Evolutionary conservation across 2,888 invertebrate species (phyloP), one percentile per base, ranked within the genome.

Genomic region (Platycheirus rosarum): DNA sequence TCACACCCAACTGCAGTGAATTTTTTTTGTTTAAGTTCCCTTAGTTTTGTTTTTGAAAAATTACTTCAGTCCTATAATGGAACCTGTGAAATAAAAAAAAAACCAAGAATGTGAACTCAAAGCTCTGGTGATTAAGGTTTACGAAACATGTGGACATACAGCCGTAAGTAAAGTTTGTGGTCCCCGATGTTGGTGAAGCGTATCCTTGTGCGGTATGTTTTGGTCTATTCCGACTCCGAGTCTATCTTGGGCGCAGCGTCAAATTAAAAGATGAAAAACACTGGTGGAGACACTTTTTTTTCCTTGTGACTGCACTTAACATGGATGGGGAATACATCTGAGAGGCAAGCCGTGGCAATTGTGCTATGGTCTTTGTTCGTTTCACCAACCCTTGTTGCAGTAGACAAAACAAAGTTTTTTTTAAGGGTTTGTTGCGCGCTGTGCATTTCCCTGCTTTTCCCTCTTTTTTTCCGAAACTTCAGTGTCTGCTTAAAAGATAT

Each of bases 251-350:
- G 32, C 51, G 77, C 46, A 66, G 42, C 26, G 20, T 66, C 48
- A 78, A 78, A 74, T 79, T 69, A 79, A 79, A 79, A 79, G 48
- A 69, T 69, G 74, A 74, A 79, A 62, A 68, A 57, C 73, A 74
- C 48, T 62, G 48, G 49, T 48, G 57, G 44, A 42, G 73, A 74
- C 63, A 63, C 57, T 53, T 11, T 32, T 35, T 37, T n/a, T 2
- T 18, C n/a, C 16, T 5, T 16, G 1, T 5, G 16, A 3, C 0
- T 18, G 7, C 8, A n/a, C 13, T 20, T n/a, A 20, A 53, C 7
- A n/a, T n/a, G 16, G n/a, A n/a, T n/a, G n/a, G 16, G 16, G 32
- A 35, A 11, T 18, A 18, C 0, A 35, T 35, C 5, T 53, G 35
- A n/a, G 6, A 6, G n/a, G n/a, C 20, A 13, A 46, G 46, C 20